Base-by-base conservation (phyloP, 2,888 invertebrate genomes). In the Molanna angustata region DNA sequence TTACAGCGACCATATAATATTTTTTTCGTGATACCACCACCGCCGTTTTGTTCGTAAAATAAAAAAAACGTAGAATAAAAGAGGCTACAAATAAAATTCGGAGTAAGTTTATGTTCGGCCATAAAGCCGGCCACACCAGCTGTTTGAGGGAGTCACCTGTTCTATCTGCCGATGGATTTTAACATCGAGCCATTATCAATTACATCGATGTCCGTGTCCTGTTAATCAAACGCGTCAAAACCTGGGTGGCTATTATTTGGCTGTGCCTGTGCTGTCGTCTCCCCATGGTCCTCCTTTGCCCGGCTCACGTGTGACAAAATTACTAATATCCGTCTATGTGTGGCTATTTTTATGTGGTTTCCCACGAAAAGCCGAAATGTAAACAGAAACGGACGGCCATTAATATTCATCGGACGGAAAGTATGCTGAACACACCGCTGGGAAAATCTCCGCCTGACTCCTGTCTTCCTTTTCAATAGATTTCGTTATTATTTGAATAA, bases 331-430 rank as follows among this genome's bases (percentile, higher is more conserved):
- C 21, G 20, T 40, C 17, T 39, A 31, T 42, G 19, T 31, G 52
- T 41, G 39, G 37, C 22, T 41, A 43, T 42, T 51, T 49, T 21
- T 31, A 37, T 18, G n/a, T 32, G 54, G 39, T 55, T 58, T 58
- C 58, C 58, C 58, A 58, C 55, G 58, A 52, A 52, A 49, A 37
- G 37, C 47, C 49, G 43, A 49, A 49, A 51, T 50, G 50, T 54
- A 54, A 51, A 51, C 51, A 49, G 37, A 53, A 54, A 52, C 37
- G 50, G 53, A 39, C 37, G 32, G 13, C 31, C 54, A 54, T 58
- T 58, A 58, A 58, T 55, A 58, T 58, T 58, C 58, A 58, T 52
- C 51, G 55, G 52, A 41, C 52, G 50, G 49, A 47, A 54, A 54
- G 46, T 54, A 54, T 57, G 51, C 54, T 40, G 47, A 43, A 51